Conservation (phyloP, 2,113 vertebrate genomes). For the Cervus canadensis region DNA sequence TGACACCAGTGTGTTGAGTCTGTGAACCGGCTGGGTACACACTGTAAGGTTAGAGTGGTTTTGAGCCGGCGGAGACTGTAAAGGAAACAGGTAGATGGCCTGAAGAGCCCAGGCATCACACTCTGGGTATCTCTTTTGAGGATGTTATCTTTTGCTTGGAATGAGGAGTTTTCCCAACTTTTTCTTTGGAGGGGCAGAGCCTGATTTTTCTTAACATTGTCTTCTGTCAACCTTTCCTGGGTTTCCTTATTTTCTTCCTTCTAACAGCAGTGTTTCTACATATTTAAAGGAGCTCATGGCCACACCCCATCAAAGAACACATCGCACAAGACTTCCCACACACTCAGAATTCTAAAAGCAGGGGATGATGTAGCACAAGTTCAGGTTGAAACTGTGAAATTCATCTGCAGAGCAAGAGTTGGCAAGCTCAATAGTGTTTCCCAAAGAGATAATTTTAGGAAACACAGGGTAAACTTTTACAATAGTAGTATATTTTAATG, state of each 20-base stretch:
- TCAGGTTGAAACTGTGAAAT: not conserved
- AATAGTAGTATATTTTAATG: not conserved
- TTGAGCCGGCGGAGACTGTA: not conserved
- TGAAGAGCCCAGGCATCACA: not conserved
- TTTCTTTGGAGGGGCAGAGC: not conserved
- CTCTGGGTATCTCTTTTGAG: not conserved
- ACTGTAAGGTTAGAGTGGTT: not conserved
- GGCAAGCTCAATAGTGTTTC: not conserved
- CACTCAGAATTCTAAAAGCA: not conserved
- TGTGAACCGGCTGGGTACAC: not conserved
- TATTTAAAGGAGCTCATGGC: not conserved
- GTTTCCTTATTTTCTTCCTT: constrained; percentile 22
- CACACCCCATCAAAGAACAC: not conserved
- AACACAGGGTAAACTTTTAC: not conserved
- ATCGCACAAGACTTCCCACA: not conserved
- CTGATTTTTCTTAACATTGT: not conserved
- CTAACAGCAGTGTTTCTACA: not conserved
- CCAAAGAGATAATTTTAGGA: not conserved
- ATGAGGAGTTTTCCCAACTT: not conserved
- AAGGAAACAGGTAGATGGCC: constrained; percentile 15
- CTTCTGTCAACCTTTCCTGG: not conserved
- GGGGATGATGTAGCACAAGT: not conserved
- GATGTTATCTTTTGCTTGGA: not conserved
- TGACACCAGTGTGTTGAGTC: not conserved
- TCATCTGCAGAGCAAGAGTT: not conserved